Evolutionary conservation across 2,797 vertebrate genomes (phyloP).

Genomic region (Darevskia mixta): DNA sequence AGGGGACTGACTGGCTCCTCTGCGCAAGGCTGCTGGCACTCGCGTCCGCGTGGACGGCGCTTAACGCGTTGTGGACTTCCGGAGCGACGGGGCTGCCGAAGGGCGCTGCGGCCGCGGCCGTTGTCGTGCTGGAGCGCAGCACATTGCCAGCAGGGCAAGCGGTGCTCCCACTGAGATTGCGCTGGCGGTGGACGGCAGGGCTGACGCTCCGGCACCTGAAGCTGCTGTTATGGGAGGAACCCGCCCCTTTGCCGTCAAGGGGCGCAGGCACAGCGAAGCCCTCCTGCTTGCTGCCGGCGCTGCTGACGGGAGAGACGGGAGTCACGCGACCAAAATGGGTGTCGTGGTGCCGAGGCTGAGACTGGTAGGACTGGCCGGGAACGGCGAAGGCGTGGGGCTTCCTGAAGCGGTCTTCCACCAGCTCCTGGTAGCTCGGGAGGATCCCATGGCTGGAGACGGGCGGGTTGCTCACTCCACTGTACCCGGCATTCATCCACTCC

Average conservation of each 20-base stretch:
- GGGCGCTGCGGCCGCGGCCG: constrained; percentile 63
- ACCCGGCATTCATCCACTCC: constrained; percentile 97
- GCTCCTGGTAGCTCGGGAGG: constrained; percentile 92
- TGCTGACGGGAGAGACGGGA: constrained; percentile 93
- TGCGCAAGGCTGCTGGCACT: constrained; percentile 91
- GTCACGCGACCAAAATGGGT: constrained; percentile 91
- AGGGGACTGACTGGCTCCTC: constrained; percentile 95
- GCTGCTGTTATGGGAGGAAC: constrained; percentile 78
- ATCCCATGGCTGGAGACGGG: constrained; percentile 87
- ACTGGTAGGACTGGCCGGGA: constrained; percentile 93
- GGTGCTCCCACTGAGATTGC: constrained; percentile 88
- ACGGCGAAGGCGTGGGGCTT: constrained; percentile 98
- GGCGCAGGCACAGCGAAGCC: constrained; percentile 97
- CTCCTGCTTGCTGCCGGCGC: constrained; percentile 92
- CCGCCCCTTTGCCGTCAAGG: constrained; percentile 89
- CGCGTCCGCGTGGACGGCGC: constrained; percentile 83
- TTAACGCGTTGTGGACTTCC: constrained; percentile 89
- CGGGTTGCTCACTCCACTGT: constrained; percentile 81
- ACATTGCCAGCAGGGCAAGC: constrained; percentile 83
- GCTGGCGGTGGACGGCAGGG: constrained; percentile 94
- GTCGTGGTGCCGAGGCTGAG: constrained; percentile 90
- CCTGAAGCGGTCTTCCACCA: constrained; percentile 95
- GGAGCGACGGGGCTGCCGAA: constrained; percentile 90
- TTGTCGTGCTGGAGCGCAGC: constrained; percentile 80
- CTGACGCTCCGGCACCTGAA: constrained; percentile 97